A percentile compares a stretch with the other conserved stretches of the same genome.
Evolutionary conservation across 1,140 invertebrate species (phyloP).

Genomic region (Trachymyrmex cornetzi): DNA sequence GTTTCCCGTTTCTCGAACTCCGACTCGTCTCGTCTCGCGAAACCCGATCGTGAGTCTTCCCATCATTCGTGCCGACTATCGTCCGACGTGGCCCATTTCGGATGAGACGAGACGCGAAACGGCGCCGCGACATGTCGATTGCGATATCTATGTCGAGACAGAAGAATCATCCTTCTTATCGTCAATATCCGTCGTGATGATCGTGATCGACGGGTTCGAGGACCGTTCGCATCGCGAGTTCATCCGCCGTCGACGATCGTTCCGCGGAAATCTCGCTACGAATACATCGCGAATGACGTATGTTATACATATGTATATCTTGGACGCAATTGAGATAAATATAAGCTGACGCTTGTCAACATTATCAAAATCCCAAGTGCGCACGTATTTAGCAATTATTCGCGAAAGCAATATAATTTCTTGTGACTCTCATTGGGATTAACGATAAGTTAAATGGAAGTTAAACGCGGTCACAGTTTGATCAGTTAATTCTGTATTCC

Average conservation of each 20-base stretch:
- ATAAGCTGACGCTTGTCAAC: conserved; percentile 40
- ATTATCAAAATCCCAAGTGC: neutral
- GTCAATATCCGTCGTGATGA: neutral
- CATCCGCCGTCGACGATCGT: neutral
- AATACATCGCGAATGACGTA: conserved; percentile 42
- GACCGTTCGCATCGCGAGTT: neutral
- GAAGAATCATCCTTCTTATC: neutral
- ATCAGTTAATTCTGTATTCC: neutral
- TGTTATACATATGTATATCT: neutral
- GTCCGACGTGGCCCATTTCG: neutral
- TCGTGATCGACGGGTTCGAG: neutral
- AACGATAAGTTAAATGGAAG: neutral
- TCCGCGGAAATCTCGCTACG: neutral
- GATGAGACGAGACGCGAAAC: neutral
- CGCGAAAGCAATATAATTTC: neutral
- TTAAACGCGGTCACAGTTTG: too few relatives aligned
- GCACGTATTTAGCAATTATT: neutral
- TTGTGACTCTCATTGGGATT: neutral
- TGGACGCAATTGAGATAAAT: conserved; percentile 45
- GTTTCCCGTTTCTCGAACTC: neutral
- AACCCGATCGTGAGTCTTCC: neutral
- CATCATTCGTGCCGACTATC: neutral
- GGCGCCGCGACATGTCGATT: conserved; percentile 5
- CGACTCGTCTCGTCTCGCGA: neutral
- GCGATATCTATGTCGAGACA: neutral